Conservation (phyloP, 1,140 invertebrate species). For the Calliopsis andreniformis region DNA sequence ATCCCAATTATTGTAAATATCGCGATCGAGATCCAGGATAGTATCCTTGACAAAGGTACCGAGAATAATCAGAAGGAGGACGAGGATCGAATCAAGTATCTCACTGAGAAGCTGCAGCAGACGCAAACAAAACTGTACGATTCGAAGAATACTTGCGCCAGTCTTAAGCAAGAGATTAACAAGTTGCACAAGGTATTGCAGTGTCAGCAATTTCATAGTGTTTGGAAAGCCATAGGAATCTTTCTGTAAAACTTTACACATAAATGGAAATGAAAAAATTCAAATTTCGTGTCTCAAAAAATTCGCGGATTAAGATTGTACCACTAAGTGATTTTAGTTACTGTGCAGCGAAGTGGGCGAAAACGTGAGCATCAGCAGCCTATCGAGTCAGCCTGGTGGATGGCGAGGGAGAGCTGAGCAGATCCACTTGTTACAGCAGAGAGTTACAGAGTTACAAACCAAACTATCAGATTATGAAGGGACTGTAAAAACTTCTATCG, state of each 20-base stretch:
- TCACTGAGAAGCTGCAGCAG: constrained; percentile 83
- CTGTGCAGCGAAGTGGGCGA: constrained; percentile 83
- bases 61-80: constrained; percentile 64
- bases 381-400: constrained; percentile 80
- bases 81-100: constrained; percentile 81
- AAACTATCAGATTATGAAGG: constrained; percentile 79
- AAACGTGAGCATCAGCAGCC: constrained; percentile 76
- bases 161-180: constrained; percentile 84
- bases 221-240: no score
- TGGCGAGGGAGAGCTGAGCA: constrained; percentile 89
- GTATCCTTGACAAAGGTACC: constrained; percentile 62
- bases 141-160: constrained; percentile 85
- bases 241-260: background rate
- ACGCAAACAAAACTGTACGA: constrained; percentile 86
- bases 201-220: no score
- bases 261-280: no score
- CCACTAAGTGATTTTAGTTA: no score
- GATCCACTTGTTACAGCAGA: constrained; percentile 85
- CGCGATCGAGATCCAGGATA: constrained; percentile 48
- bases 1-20: constrained; percentile 13
- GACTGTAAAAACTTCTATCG: constrained; percentile 37
- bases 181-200: constrained; percentile 73
- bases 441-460: constrained; percentile 84
- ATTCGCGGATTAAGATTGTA: no score
- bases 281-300: no score